Conservation (phyloP, 2,888 invertebrate species). For the Amphiduros pacificus region DNA sequence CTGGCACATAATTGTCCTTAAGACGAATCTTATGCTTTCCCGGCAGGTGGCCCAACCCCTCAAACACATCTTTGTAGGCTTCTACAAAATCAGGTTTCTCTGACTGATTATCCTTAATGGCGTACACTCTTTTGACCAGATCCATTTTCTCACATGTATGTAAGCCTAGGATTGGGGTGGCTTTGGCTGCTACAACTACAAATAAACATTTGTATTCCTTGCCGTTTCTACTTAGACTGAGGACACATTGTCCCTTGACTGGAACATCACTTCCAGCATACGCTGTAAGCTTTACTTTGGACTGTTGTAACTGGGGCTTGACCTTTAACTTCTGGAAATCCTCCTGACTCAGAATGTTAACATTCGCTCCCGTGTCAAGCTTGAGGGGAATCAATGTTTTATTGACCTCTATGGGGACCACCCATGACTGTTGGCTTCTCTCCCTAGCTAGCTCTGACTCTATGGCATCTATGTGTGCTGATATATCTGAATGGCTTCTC, state of each 20-base stretch:
- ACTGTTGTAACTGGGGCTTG: no score
- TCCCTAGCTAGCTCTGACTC: no score
- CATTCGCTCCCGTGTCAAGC: slow-evolving; percentile 19
- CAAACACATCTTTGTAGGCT: slow-evolving; percentile 10
- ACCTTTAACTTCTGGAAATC: no score
- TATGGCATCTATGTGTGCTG: no score
- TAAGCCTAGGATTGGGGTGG: slow-evolving; percentile 13
- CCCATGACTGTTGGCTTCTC: no score
- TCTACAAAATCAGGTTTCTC: not conserved
- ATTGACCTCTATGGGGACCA: no score
- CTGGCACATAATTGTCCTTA: not conserved
- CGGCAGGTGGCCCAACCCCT: not conserved
- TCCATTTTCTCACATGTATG: slow-evolving; percentile 9
- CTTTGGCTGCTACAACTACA: slow-evolving; percentile 10
- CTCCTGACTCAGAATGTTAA: slow-evolving; percentile 14
- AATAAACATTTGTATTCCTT: slow-evolving; percentile 18
- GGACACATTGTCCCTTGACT: no score
- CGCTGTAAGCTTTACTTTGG: no score
- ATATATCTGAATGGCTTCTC: no score
- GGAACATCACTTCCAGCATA: no score
- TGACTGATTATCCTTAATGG: slow-evolving; percentile 11
- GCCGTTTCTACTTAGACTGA: no score
- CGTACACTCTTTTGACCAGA: slow-evolving; percentile 11
- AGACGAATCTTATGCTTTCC: slow-evolving; percentile 7
- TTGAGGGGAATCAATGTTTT: slow-evolving; percentile 16